Evolutionary conservation across 1,140 invertebrate species (phyloP).

Genomic region (Drosophila lacertosa): DNA sequence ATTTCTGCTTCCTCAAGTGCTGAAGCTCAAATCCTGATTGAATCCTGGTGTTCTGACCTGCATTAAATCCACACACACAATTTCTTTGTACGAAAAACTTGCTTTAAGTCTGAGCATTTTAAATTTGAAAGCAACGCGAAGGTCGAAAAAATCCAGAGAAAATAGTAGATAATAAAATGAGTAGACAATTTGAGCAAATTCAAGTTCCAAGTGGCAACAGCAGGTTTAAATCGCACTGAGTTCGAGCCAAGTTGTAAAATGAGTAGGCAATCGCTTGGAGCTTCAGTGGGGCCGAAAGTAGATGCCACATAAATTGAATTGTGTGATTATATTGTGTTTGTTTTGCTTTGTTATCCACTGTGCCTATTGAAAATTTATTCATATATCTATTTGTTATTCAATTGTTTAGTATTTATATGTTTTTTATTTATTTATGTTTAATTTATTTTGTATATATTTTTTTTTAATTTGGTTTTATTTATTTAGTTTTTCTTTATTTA

Average conservation of each 20-base stretch:
- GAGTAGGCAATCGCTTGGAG: too few species aligned
- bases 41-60: conserved; percentile 46
- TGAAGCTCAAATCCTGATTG: conserved; percentile 42
- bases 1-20: conserved; percentile 25
- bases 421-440: too few species aligned
- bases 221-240: not conserved
- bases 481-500: too few species aligned
- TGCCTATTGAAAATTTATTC: too few species aligned
- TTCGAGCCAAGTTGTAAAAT: not conserved
- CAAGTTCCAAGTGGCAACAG: too few species aligned
- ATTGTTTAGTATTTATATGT: too few species aligned
- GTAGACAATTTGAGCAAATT: conserved; percentile 58
- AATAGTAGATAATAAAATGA: conserved; percentile 76
- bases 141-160: conserved; percentile 52
- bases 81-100: conserved; percentile 35
- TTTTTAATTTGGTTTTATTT: too few species aligned
- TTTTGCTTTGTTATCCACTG: conserved; percentile 29
- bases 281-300: not conserved
- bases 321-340: conserved; percentile 72
- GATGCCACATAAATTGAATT: conserved; percentile 65
- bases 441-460: too few species aligned
- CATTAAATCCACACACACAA: not conserved
- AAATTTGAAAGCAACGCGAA: conserved; percentile 40
- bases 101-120: conserved; percentile 55
- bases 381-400: too few species aligned